Evolutionary conservation across 1,140 invertebrate species (phyloP), one percentile per base, ranked within the genome.

Genomic region (Brachionus plicatilis): DNA sequence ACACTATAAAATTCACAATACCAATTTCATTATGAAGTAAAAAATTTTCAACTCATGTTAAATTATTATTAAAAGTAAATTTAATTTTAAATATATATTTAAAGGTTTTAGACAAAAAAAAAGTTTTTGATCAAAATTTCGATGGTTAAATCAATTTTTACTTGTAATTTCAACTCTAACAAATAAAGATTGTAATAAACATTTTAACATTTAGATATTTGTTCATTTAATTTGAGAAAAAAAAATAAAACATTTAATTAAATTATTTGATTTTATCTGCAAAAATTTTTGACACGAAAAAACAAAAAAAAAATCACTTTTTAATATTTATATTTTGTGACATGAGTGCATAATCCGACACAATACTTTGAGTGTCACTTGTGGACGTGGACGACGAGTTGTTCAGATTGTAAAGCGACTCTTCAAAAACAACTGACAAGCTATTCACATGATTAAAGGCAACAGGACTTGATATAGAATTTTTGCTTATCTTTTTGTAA

Each of bases 381-480:
- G 72, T 12, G 11, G 72, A 27, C 6, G 72, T 14, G 11, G 72
- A 76, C 7, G 72, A 50, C 70, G 70, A 20, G 8, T 8, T 47
- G 7, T 24, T 50, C 12, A 24, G 43, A 76, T 76, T 76, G 41
- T 27, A 50, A 27, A 76, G 33, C 11, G 12, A 47, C 27, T 76
- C 72, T 76, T 76, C 72, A 3, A 76, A 76, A 50, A 76, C 72
- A 76, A 76, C 33, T 27, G 79, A 82, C 20, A 82, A 60, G 65
- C 79, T 82, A 47, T 68, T 82, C 2, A 82, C 41, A 68, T 82
- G 79, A 27, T 82, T 60, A 82, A 82, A 82, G 27, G 79, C 79
- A 47, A 60, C 53, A 12, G 79, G 79, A 82, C 79, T 65, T 45
- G 79, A 82, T 65, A 82, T 82, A 5, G 79, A 82, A 43, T 82